Evolutionary conservation across 2,888 invertebrate genomes (phyloP).

Genomic region (Drosophila paranaensis): DNA sequence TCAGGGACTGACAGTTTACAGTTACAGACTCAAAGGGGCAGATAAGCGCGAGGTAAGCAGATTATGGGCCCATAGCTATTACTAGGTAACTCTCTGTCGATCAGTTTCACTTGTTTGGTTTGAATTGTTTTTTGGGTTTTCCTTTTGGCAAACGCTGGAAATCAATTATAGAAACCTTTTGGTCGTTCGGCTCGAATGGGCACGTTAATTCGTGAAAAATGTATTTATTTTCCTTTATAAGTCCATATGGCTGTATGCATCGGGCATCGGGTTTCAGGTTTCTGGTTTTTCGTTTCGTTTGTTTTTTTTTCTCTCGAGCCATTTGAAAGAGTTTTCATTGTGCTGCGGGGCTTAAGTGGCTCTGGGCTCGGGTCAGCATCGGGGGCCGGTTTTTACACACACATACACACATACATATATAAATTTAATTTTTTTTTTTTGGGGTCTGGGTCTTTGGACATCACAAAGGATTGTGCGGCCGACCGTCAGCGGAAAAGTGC

Average conservation of each 20-base stretch:
- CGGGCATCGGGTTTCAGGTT: constrained; percentile 29
- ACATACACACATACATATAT: not conserved
- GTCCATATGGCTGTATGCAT: constrained; percentile 23
- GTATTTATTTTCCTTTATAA: constrained; percentile 57
- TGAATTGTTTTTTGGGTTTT: constrained; percentile 37
- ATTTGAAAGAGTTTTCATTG: constrained; percentile 77
- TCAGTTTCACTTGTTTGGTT: constrained; percentile 12
- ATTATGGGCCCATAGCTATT: not conserved
- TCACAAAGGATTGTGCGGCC: constrained; percentile 66
- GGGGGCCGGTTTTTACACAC: constrained; percentile 22
- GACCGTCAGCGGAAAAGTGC: constrained; percentile 68
- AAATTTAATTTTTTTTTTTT: constrained; percentile 12
- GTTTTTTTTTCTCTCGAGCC: constrained; percentile 35
- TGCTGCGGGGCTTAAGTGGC: constrained; percentile 63
- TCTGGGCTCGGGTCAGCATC: constrained; percentile 52
- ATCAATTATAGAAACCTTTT: constrained; percentile 77
- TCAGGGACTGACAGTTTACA: not conserved
- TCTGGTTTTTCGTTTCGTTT: constrained; percentile 16
- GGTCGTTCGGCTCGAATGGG: constrained; percentile 70
- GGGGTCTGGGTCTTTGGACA: constrained; percentile 45
- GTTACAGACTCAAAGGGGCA: not conserved
- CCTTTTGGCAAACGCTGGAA: constrained; percentile 70
- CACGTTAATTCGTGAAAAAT: constrained; percentile 78
- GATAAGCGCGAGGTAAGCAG: not conserved
- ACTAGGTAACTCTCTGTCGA: constrained; percentile 8